A percentile compares a stretch with the other conserved stretches of the same genome.
Evolutionary conservation across 2,888 invertebrate species (phyloP).

Genomic region (Melanophora roralis): DNA sequence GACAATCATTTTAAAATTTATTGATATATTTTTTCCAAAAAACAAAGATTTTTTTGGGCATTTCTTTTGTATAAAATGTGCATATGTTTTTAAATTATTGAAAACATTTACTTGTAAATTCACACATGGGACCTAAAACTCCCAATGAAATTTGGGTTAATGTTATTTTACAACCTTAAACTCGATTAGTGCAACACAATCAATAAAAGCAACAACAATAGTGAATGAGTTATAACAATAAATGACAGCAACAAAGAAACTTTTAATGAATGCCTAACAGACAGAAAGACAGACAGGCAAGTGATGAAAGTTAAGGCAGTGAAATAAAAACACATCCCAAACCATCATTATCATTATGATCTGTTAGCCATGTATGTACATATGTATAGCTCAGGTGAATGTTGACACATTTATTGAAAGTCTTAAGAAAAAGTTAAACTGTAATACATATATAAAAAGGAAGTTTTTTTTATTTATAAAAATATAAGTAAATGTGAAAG

Average conservation of each 20-base stretch:
- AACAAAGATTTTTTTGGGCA: too few species aligned
- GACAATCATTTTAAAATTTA: not conserved
- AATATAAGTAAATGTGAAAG: not conserved
- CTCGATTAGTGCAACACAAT: not conserved
- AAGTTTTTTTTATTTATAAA: constrained; percentile 39
- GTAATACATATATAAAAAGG: constrained; percentile 21
- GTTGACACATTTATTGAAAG: constrained; percentile 53
- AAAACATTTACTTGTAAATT: too few species aligned
- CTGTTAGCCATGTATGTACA: too few species aligned
- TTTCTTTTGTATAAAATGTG: too few species aligned
- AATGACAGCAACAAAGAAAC: not conserved
- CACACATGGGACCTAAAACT: not conserved
- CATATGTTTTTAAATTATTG: too few species aligned
- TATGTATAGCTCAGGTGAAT: constrained; percentile 56
- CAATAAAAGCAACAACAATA: not conserved
- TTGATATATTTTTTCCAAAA: too few species aligned
- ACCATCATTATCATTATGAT: constrained; percentile 7
- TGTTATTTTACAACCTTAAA: constrained; percentile 19
- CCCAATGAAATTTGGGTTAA: constrained; percentile 42
- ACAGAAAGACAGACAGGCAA: constrained; percentile 47
- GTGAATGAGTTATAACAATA: not conserved
- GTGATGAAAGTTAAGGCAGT: constrained; percentile 53
- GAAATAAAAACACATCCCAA: constrained; percentile 31
- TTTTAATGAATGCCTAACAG: constrained; percentile 9
- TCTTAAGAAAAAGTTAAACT: constrained; percentile 44